Evolutionary conservation across 2,113 vertebrate genomes (phyloP).

Genomic region (Austrofundulus limnaeus): DNA sequence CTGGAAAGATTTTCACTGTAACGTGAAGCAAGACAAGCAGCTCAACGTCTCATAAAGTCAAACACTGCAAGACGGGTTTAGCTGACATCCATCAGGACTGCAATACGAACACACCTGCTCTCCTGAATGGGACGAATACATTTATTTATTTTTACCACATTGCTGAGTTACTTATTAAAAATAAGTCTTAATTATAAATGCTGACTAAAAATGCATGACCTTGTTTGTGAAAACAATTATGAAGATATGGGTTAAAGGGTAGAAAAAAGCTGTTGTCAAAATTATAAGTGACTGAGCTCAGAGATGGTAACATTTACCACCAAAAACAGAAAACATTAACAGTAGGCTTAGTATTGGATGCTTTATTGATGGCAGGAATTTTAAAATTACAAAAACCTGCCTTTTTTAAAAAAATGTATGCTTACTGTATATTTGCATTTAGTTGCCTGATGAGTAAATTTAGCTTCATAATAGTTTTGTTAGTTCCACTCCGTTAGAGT

Average conservation of each 20-base stretch:
- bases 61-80: constrained; percentile 40
- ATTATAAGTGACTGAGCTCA: no score
- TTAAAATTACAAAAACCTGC: no score
- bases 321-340: no score
- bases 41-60: constrained; percentile 42
- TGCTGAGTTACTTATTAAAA: background rate
- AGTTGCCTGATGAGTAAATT: background rate
- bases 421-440: no score
- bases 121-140: background rate
- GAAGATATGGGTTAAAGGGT: background rate
- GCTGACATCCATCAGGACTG: constrained; percentile 34
- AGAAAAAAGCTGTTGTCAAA: no score
- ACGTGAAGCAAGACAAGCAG: constrained; percentile 48
- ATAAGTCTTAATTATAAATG: background rate
- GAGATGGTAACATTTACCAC: no score
- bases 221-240: background rate
- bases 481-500: constrained; percentile 15
- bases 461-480: constrained; percentile 16
- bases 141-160: background rate
- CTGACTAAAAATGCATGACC: no score
- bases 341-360: no score
- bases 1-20: constrained; percentile 64
- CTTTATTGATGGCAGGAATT: no score
- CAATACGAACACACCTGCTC: background rate
- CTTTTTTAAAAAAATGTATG: no score